Evolutionary conservation across 2,888 invertebrate genomes (phyloP).

Genomic region (Lapara coniferarum): DNA sequence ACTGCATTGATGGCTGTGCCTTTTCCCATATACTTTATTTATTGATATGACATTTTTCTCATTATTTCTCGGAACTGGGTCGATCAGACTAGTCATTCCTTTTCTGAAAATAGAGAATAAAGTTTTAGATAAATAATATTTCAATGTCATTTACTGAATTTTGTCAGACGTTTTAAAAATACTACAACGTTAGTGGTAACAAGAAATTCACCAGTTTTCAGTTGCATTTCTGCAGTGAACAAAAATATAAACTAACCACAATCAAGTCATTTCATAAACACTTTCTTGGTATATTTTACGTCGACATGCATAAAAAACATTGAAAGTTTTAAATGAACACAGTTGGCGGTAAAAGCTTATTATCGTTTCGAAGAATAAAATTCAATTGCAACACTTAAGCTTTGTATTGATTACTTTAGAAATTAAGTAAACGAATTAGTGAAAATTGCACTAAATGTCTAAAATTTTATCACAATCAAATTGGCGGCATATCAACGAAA

Average conservation of each 20-base stretch:
- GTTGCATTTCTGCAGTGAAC: too few relatives aligned
- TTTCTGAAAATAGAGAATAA: slow-evolving; percentile 53
- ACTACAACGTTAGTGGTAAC: background rate
- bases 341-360: background rate
- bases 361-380: background rate
- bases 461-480: slow-evolving; percentile 39
- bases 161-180: background rate
- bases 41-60: slow-evolving; percentile 37
- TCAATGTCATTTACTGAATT: background rate
- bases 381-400: too few relatives aligned
- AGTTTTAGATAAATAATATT: slow-evolving; percentile 16
- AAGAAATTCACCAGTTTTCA: background rate
- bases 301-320: background rate
- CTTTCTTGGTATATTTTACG: background rate
- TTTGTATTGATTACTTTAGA: background rate
- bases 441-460: background rate
- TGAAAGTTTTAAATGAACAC: background rate
- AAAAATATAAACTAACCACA: slow-evolving; percentile 8
- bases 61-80: slow-evolving; percentile 37
- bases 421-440: background rate
- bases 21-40: slow-evolving; percentile 35
- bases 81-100: slow-evolving; percentile 68
- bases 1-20: slow-evolving; percentile 40
- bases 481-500: slow-evolving; percentile 55
- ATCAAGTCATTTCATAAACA: slow-evolving; percentile 4